Evolutionary conservation across 2,113 vertebrate species (phyloP).

Genomic region (Eleginops maclovinus): DNA sequence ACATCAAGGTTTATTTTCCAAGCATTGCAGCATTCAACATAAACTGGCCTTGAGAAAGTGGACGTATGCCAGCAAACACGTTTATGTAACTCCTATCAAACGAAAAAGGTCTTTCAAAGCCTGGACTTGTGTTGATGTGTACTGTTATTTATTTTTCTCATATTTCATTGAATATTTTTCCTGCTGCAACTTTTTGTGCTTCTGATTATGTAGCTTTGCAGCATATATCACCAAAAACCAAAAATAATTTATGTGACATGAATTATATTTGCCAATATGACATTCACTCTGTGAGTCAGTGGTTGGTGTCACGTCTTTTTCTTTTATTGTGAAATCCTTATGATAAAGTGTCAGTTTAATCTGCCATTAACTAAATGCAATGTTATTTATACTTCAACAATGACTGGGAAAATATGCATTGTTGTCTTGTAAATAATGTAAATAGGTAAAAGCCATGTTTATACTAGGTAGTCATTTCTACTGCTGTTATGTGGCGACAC

Average conservation of each 20-base stretch:
- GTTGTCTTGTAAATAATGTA: background rate
- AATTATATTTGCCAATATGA: background rate
- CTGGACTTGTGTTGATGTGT: too few relatives aligned
- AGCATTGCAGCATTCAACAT: background rate
- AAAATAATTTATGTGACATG: background rate
- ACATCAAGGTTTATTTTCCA: background rate
- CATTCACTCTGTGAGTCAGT: background rate
- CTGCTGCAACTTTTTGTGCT: background rate
- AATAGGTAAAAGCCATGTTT: background rate
- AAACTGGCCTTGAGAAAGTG: background rate
- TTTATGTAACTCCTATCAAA: background rate
- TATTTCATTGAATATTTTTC: background rate
- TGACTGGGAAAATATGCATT: background rate
- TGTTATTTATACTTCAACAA: background rate
- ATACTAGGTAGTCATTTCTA: background rate
- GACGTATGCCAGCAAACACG: background rate
- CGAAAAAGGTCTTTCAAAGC: background rate
- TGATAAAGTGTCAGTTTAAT: background rate
- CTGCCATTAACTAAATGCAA: background rate
- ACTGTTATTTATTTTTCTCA: background rate
- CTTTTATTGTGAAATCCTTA: background rate
- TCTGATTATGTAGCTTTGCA: background rate
- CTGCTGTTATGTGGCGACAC: constrained; percentile 61
- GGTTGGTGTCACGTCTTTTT: background rate
- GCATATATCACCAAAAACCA: background rate